Base-by-base conservation (phyloP, 2,113 vertebrate species). In the Pheucticus melanocephalus region DNA sequence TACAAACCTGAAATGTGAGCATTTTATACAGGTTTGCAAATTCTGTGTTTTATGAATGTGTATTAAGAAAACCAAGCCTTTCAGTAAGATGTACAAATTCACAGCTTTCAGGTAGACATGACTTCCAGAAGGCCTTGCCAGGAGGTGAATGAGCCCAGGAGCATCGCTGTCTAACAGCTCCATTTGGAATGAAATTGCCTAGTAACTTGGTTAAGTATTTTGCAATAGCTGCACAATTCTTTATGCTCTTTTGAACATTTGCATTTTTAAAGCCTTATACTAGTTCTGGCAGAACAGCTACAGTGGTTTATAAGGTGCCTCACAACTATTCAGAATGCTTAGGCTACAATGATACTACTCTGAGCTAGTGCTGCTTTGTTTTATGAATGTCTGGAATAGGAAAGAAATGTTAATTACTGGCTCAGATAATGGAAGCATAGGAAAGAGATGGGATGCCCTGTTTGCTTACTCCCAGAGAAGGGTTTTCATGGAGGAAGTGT, bases 241-340 rank as follows among this genome's bases (percentile, higher is more conserved):
- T 90, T 73, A 66, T 68, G 90, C 76, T 94, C 82, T 82, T 95
- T 94, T 82, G 72, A 87, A 81, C 92, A 93, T 78, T 37, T 92
- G 86, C 68, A 35, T 91, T 95, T 96, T 82, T 77, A 77, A 96
- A 94, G 94, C 93, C 79, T 93, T 95, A 90, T 16, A 12, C 44
- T 69, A 86, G 63, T 86, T 94, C 85, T 50, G 68, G 57, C 69
- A 50, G 66, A 80, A 81, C 81, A 84, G 92, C 68, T 54, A 18
- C 56, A 8, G 71, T 28, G 56, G 40, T 95, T 80, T 88, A 5
- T 39, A 87, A 86, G 80, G 80, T 90, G 64, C 64, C 56, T 83
- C 56, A 33, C 48, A 82, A 70, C 48, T 90, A 15, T 40, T 64
- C 45, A 16, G 69, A 87, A 65, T 35, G 27, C 69, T 63, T 77